A percentile compares a stretch with the other conserved stretches of the same genome.
phyloP scores from a whole-genome alignment of 1,140 invertebrate genomes.

The Leucophenga varia region DNA sequence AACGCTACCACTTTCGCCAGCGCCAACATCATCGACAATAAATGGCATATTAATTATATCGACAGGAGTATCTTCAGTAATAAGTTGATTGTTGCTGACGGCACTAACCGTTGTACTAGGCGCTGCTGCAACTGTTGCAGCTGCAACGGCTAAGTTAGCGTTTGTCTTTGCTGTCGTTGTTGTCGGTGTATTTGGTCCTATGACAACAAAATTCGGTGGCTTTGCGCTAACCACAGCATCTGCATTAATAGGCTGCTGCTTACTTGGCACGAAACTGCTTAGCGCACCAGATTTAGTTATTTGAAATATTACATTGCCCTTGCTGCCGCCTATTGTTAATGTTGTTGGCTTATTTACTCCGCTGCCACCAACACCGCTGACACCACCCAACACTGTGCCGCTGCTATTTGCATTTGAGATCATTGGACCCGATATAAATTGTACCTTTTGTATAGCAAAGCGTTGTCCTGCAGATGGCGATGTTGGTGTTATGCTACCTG shows the following conservation, averaged over 20 bases:
- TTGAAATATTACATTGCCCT: conserved; percentile 39
- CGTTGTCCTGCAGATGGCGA: conserved; percentile 25
- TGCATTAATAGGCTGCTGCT: neutral
- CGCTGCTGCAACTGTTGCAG: conserved; percentile 14
- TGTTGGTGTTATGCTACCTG: conserved; percentile 8
- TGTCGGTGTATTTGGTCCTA: conserved; percentile 20
- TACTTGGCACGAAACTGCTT: conserved; percentile 3
- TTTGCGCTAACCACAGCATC: conserved; percentile 20
- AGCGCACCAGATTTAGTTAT: conserved; percentile 21
- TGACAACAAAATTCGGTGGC: conserved; percentile 34
- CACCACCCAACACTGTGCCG: conserved; percentile 2
- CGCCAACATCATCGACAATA: conserved; percentile 41
- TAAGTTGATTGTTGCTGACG: conserved; percentile 43
- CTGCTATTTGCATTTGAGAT: conserved; percentile 15
- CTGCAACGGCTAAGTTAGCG: neutral
- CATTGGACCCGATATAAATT: conserved; percentile 37
- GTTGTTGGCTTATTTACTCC: conserved; percentile 32
- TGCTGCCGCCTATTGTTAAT: conserved; percentile 28
- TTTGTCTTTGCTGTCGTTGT: conserved; percentile 7
- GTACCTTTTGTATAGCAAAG: conserved; percentile 51
- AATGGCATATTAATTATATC: conserved; percentile 53
- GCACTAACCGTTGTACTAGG: neutral
- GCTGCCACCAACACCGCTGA: conserved; percentile 9
- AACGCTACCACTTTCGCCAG: conserved; percentile 9
- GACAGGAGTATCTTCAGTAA: conserved; percentile 62